Conservation (phyloP, 2,797 vertebrate genomes). For the Spea hammondii region DNA sequence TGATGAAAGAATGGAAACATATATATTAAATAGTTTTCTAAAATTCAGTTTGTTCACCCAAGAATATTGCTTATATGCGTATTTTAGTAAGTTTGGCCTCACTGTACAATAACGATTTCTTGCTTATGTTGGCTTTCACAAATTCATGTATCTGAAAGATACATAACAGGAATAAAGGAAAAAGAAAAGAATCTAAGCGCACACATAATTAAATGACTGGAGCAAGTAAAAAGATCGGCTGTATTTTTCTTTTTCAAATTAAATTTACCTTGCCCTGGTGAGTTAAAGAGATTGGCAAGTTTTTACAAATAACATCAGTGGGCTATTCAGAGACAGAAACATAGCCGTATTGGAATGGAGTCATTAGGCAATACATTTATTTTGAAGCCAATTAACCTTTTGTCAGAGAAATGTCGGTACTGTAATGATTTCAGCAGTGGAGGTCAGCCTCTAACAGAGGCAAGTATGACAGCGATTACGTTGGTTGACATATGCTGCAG, state of each 20-base stretch:
- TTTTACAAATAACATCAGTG: conserved; percentile 71
- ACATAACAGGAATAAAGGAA: conserved; percentile 19
- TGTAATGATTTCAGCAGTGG: conserved; percentile 65
- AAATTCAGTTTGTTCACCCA: too few relatives aligned
- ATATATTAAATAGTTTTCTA: conserved; percentile 17
- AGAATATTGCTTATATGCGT: neutral
- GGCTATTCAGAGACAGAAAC: conserved; percentile 68
- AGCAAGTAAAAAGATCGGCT: conserved; percentile 62
- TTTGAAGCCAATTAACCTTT: conserved; percentile 83
- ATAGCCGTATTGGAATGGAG: conserved; percentile 66
- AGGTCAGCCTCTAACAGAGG: conserved; percentile 71
- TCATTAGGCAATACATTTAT: conserved; percentile 79
- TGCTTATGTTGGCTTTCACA: conserved; percentile 27
- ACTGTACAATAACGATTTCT: conserved; percentile 41
- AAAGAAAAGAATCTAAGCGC: conserved; percentile 36
- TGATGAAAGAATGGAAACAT: neutral
- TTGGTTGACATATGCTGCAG: conserved; percentile 62
- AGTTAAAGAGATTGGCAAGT: conserved; percentile 71
- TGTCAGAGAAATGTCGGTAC: conserved; percentile 68
- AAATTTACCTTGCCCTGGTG: conserved; percentile 66
- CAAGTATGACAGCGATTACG: conserved; percentile 64
- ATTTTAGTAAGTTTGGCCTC: conserved; percentile 6
- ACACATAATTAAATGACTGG: conserved; percentile 64
- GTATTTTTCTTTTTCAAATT: conserved; percentile 71
- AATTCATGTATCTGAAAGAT: conserved; percentile 26